Base-by-base conservation (phyloP, 2,888 invertebrate genomes). In the Rutpela maculata region DNA sequence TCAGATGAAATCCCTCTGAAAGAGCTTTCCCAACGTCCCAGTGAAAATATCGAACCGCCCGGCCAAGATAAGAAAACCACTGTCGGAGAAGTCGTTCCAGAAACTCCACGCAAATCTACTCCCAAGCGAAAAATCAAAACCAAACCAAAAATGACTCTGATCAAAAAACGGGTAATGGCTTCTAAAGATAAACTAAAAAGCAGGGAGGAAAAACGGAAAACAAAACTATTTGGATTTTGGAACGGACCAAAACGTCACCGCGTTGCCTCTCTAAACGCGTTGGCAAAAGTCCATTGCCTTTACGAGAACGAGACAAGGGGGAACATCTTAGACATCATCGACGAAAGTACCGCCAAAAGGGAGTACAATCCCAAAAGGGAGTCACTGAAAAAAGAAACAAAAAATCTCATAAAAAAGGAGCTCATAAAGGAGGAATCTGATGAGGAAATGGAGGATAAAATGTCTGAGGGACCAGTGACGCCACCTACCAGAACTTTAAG, bases 281-380 rank as follows among this genome's bases (percentile, higher is more conserved):
- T 95, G 83, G 97, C 97, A 31, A 97, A 97, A 91, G 97, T 97
- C 1, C 97, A 97, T 88, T 97, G 97, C 86, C 91, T 97, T 26
- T 97, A 97, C 86, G 97, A 97, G 89, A 97, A 97, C 87, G 97
- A 97, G 90, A 94, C 95, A 69, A 91, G 95, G 68, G 94, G 94
- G 0, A 95, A 94, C 78, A 92, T 95, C 72, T 87, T 91, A 15
- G 92, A 92, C 43, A 85, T 83, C 50, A 80, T 85, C 35, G 81
- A 85, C 57, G 80, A 80, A 17, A 80, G 82, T 19, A 57, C 80
- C 2, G 57, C 62, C 26, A 69, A 70, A 63, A 18, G 19, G 17
- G 73, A 73, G 15, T 69, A 74, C 18, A 10, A 22, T 50, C 22
- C 79, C 18, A 81, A 75, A 68, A 78, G 31, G 12, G 74, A 79